Evolutionary conservation across 1,140 invertebrate species (phyloP).

Genomic region (Drosophila fuyamai): DNA sequence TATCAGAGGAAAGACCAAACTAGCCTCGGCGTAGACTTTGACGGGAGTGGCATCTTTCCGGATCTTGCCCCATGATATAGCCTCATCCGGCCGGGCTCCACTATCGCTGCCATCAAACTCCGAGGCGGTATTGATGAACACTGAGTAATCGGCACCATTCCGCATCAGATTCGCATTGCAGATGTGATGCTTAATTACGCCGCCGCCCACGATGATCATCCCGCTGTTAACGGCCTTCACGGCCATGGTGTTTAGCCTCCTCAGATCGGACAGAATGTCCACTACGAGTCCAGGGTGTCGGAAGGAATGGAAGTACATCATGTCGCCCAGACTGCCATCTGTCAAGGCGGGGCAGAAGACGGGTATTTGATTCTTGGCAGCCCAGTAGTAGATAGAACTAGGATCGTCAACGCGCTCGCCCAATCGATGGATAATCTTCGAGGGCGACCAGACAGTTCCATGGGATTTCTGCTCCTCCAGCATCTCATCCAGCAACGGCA

Average conservation of each 20-base stretch:
- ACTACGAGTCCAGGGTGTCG: constrained; percentile 95
- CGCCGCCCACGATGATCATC: constrained; percentile 99
- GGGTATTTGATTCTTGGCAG: constrained; percentile 98
- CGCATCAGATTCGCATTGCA: constrained; percentile 99
- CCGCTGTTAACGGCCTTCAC: constrained; percentile 96
- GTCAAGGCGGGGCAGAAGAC: constrained; percentile 99
- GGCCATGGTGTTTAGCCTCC: constrained; percentile 96
- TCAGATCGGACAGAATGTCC: constrained; percentile 97
- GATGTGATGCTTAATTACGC: constrained; percentile 99
- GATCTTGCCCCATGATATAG: constrained; percentile 99
- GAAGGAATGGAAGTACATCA: constrained; percentile 99
- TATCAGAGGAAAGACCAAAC: constrained; percentile 96
- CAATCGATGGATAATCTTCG: constrained; percentile 92
- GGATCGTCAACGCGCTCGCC: constrained; percentile 96
- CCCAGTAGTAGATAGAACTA: constrained; percentile 99
- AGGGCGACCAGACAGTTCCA: constrained; percentile 95
- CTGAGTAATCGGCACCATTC: constrained; percentile 98
- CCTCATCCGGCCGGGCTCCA: constrained; percentile 98
- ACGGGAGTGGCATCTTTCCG: constrained; percentile 94
- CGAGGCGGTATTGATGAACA: constrained; percentile 98
- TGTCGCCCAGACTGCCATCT: constrained; percentile 99
- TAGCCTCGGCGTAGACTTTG: constrained; percentile 98
- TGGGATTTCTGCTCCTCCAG: constrained; percentile 93
- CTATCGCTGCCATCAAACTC: constrained; percentile 99
- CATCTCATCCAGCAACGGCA: constrained; percentile 97